phyloP scores from a whole-genome alignment of 2,113 vertebrate species.

The Phainopepla nitens region DNA sequence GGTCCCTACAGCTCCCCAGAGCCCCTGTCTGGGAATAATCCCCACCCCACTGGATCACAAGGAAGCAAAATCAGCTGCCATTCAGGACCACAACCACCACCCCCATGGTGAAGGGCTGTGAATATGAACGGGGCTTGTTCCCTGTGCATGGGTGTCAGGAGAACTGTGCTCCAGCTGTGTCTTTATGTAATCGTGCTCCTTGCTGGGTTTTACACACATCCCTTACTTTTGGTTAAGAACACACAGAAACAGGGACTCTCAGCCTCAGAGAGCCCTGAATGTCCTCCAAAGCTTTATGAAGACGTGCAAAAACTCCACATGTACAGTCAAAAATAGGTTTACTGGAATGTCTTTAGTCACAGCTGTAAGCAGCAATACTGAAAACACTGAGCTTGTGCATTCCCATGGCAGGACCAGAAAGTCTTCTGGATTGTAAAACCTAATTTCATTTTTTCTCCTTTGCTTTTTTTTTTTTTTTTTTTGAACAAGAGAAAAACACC shows the following conservation, averaged over 20 bases:
- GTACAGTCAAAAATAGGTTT: slow-evolving; percentile 73
- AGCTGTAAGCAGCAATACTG: slow-evolving; percentile 63
- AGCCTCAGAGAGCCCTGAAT: background rate
- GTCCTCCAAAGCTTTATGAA: background rate
- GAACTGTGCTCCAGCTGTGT: background rate
- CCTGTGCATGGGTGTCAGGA: background rate
- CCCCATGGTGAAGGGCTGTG: background rate
- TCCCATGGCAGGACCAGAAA: slow-evolving; percentile 43
- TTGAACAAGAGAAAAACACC: background rate
- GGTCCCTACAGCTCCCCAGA: background rate
- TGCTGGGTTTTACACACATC: background rate
- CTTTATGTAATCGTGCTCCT: background rate
- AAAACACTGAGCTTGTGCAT: slow-evolving; percentile 63
- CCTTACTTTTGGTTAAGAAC: background rate
- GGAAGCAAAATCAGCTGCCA: background rate
- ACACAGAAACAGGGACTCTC: background rate
- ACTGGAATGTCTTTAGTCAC: slow-evolving; percentile 74
- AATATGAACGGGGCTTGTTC: background rate
- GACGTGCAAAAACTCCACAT: background rate
- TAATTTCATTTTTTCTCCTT: background rate
- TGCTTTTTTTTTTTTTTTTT: background rate
- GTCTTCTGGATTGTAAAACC: slow-evolving; percentile 26
- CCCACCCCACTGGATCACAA: background rate
- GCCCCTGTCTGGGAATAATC: background rate
- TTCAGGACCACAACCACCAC: background rate